phyloP scores from a whole-genome alignment of 2,797 vertebrate species.

The Notolepis coatsorum region DNA sequence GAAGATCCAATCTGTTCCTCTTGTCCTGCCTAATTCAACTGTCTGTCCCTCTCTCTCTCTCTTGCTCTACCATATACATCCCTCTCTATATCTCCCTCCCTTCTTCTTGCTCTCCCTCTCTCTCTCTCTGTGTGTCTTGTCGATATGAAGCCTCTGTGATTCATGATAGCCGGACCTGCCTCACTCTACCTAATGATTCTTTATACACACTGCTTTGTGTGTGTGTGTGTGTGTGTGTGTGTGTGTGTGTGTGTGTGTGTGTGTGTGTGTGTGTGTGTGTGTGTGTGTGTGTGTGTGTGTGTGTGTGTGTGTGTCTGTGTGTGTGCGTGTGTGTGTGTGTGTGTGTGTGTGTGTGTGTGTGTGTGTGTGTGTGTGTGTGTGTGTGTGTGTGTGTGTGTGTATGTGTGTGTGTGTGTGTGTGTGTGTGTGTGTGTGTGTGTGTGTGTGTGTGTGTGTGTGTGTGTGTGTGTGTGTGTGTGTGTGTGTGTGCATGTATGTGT shows the following conservation, averaged over 20 bases:
- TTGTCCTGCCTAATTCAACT: too few relatives aligned
- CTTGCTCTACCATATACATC: too few relatives aligned
- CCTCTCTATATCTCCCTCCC: too few relatives aligned
- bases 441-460: slow-evolving; percentile 12
- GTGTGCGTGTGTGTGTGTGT: slow-evolving; percentile 2
- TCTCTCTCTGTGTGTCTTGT: too few relatives aligned
- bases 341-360: slow-evolving; percentile 7
- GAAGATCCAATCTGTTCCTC: slow-evolving; percentile 16
- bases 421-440: slow-evolving; percentile 8
- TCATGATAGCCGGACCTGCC: slow-evolving; percentile 81
- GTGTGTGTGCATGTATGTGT: background rate
- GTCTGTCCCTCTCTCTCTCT: too few relatives aligned
- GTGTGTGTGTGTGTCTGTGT: background rate
- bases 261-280: slow-evolving; percentile 9
- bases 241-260: slow-evolving; percentile 7
- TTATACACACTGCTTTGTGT: slow-evolving; percentile 60
- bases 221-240: slow-evolving; percentile 13
- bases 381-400: background rate
- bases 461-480: slow-evolving; percentile 4
- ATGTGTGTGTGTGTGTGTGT: background rate
- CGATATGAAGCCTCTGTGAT: slow-evolving; percentile 82
- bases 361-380: slow-evolving; percentile 5
- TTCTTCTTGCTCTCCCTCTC: too few relatives aligned
- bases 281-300: background rate
- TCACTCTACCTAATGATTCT: slow-evolving; percentile 84